These are phyloP conservation scores for Perccottus glenii DNA, from an alignment of 2,113 vertebrate species.

Conservation along the genomic window DNA sequence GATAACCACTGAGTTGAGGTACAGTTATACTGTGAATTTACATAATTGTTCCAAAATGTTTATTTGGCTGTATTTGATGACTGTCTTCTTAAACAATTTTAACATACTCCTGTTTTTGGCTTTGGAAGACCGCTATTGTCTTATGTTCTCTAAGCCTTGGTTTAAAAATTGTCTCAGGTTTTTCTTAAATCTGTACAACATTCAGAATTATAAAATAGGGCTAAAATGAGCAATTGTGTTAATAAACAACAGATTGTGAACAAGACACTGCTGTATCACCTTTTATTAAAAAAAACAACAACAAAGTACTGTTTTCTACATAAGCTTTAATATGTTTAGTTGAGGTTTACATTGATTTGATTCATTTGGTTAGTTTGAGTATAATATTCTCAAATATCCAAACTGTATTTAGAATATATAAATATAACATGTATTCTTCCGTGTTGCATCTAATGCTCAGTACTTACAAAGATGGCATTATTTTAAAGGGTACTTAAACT, in stretches of 20 bases:
- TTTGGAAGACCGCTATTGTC: conserved; percentile 20
- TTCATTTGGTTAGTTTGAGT: conserved; percentile 16
- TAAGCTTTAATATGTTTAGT: conserved; percentile 75
- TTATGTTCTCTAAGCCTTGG: neutral
- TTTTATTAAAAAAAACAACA: conserved; percentile 49
- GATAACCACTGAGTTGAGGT: conserved; percentile 27
- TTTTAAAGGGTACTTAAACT: conserved; percentile 17
- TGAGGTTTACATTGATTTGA: conserved; percentile 26
- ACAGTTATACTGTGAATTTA: conserved; percentile 39
- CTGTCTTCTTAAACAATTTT: neutral
- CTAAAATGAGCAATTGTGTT: conserved; percentile 6
- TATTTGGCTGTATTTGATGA: neutral
- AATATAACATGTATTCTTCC: no score
- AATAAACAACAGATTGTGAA: conserved; percentile 46
- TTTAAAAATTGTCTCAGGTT: conserved; percentile 9
- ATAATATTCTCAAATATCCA: neutral
- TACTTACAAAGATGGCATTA: no score
- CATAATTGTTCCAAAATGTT: conserved; percentile 6
- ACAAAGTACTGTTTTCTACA: conserved; percentile 63
- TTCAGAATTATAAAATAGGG: conserved; percentile 6
- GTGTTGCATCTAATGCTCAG: no score
- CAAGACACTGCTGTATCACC: conserved; percentile 31
- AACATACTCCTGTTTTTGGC: conserved; percentile 4
- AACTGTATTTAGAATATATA: no score
- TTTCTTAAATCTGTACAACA: conserved; percentile 5